Evolutionary conservation across 2,888 invertebrate genomes (phyloP).

Genomic region (Agriopis leucophaearia): DNA sequence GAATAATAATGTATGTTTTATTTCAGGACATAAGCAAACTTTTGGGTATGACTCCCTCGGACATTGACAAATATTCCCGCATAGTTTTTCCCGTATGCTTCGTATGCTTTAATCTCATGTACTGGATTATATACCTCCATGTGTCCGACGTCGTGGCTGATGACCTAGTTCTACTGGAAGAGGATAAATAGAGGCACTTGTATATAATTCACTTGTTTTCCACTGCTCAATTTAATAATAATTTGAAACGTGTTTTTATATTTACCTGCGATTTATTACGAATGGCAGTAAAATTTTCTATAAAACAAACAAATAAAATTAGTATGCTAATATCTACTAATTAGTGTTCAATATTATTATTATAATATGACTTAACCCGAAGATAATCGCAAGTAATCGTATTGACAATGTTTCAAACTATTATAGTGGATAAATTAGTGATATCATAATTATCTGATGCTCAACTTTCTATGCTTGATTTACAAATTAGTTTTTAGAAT

Average conservation of each 20-base stretch:
- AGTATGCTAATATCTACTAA: not conserved
- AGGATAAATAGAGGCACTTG: slow-evolving; percentile 82
- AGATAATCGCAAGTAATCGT: not conserved
- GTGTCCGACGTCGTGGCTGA: slow-evolving; percentile 98
- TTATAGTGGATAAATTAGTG: slow-evolving; percentile 77
- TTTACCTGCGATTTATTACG: too few species aligned
- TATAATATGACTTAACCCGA: not conserved
- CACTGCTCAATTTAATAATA: slow-evolving; percentile 64
- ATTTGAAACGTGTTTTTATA: slow-evolving; percentile 67
- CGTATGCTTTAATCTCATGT: slow-evolving; percentile 99
- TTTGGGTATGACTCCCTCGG: slow-evolving; percentile 97
- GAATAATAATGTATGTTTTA: slow-evolving; percentile 15
- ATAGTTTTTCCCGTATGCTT: slow-evolving; percentile 99
- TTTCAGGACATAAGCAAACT: slow-evolving; percentile 94
- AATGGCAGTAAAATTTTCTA: not conserved
- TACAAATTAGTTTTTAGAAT: slow-evolving; percentile 66
- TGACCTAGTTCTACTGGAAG: slow-evolving; percentile 94
- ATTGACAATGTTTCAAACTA: slow-evolving; percentile 70
- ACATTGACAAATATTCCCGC: slow-evolving; percentile 99
- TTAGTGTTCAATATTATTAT: not conserved
- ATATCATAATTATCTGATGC: slow-evolving; percentile 70
- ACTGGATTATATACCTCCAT: slow-evolving; percentile 98
- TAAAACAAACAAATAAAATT: not conserved
- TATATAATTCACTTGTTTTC: slow-evolving; percentile 74
- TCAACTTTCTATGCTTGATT: slow-evolving; percentile 79